These are phyloP conservation scores for Artemia sinica DNA, from an alignment of 2,888 invertebrate species.

Conservation along the genomic window DNA sequence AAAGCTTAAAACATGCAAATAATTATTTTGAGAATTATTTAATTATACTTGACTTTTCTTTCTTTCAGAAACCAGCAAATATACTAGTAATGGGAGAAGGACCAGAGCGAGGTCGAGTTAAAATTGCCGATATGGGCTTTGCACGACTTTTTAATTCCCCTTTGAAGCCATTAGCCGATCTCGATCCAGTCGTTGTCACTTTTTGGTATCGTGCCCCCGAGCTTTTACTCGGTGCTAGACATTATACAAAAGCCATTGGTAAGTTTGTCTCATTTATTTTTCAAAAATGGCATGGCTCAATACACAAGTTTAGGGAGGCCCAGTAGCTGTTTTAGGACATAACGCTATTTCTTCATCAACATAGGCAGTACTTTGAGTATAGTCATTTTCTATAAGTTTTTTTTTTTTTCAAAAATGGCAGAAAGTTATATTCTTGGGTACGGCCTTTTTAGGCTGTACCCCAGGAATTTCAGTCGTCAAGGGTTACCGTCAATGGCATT, in stretches of 20 bases:
- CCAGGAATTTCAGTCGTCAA: too few relatives aligned
- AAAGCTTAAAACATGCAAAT: not conserved
- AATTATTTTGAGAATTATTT: not conserved
- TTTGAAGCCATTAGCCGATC: constrained; percentile 84
- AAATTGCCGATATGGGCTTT: constrained; percentile 99
- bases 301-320: too few relatives aligned
- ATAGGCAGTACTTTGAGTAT: too few relatives aligned
- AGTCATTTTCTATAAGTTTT: too few relatives aligned
- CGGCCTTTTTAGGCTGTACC: too few relatives aligned
- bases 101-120: constrained; percentile 82
- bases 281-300: not conserved
- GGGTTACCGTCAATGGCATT: too few relatives aligned
- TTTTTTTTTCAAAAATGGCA: too few relatives aligned
- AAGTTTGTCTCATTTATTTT: constrained; percentile 25
- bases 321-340: too few relatives aligned
- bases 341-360: too few relatives aligned
- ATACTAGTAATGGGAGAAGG: constrained; percentile 99
- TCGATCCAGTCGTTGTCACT: constrained; percentile 98
- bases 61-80: constrained; percentile 79
- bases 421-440: too few relatives aligned
- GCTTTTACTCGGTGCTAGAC: constrained; percentile 74
- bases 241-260: constrained; percentile 96
- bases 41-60: not conserved
- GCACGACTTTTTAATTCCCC: constrained; percentile 94
- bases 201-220: constrained; percentile 99